phyloP scores from a whole-genome alignment of 1,140 invertebrate genomes.

The Phymorhynchus buccinoides region DNA sequence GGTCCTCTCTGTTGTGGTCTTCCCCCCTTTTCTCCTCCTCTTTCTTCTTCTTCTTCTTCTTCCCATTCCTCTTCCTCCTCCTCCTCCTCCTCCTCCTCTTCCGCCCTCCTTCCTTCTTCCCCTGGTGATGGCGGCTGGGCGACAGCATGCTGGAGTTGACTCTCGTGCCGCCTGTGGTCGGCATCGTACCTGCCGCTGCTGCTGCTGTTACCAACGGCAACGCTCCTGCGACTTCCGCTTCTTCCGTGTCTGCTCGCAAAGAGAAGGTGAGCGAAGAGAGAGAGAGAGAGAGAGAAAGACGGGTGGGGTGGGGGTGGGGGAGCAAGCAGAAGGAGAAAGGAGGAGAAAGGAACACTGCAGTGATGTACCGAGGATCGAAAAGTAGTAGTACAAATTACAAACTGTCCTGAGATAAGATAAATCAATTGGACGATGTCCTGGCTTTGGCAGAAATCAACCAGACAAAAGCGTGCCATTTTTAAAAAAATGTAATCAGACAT shows the following conservation, averaged over 20 bases:
- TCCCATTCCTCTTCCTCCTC: slow-evolving; percentile 26
- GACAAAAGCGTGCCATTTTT: no score
- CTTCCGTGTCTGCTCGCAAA: slow-evolving; percentile 37
- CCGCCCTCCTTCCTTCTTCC: slow-evolving; percentile 23
- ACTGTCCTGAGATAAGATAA: no score
- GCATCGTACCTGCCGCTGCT: slow-evolving; percentile 38
- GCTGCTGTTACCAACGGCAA: no score
- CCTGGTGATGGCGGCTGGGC: slow-evolving; percentile 37
- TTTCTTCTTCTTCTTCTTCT: slow-evolving; percentile 15
- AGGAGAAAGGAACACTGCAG: no score
- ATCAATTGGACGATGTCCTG: no score
- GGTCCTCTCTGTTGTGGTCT: slow-evolving; percentile 6
- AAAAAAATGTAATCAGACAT: no score
- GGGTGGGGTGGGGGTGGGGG: no score
- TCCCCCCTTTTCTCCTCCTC: neutral
- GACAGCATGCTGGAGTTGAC: slow-evolving; percentile 60
- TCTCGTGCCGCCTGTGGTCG: slow-evolving; percentile 25
- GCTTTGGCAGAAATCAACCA: no score
- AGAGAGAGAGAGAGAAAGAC: neutral
- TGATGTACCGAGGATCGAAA: no score
- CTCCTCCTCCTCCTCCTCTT: slow-evolving; percentile 18
- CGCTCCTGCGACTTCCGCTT: neutral
- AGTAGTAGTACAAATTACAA: no score
- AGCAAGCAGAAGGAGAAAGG: neutral
- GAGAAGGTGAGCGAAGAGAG: slow-evolving; percentile 51